Base-by-base conservation (phyloP, 1,140 invertebrate species). In the Drosophila sproati region DNA sequence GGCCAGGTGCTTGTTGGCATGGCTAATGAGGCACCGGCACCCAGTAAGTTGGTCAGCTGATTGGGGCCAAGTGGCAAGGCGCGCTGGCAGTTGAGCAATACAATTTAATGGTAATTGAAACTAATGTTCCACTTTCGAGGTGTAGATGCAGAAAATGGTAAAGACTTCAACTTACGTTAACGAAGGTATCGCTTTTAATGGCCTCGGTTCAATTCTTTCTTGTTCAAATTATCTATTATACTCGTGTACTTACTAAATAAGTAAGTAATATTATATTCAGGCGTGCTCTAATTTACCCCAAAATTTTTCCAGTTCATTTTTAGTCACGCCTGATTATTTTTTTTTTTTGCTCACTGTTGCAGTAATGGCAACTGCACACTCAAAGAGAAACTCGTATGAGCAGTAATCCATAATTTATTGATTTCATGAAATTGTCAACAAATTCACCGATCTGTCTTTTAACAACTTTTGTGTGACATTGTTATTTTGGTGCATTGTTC, bases 1-100 rank as follows among this genome's bases (percentile, higher is more conserved):
- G 77, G 83, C 80, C 85, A 80, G 83, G 83, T 83, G 85, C 85
- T 83, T 70, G 73, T 83, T 71, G 73, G 83, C 77, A 87, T 87
- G 85, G 83, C 73, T 87, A 87, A 87, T 87, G 83, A 87, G 83
- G 8, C 43, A 62, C 12, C 37, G 68, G 62, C 80, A 71, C 50
- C 67, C 73, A 69, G 75, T 69, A 75, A 80, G 63, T 89, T 78
- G 85, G 80, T 80, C 83, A 78, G 63, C 85, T 89, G 77, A 89
- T 85, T 80, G 85, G 62, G 83, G 83, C 80, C 83, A 88, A 89
- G 80, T 89, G 72, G 41, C 32, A 59, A 63, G 62, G 28, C 39
- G 12, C 35, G 28, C 43, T 20, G 10, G 28, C 62, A 28, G 4
- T 72, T 32, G 28, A 7, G 35, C 8, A 41, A 55, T 37, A 31